Conservation (phyloP, 2,113 vertebrate species). For the Solea solea region DNA sequence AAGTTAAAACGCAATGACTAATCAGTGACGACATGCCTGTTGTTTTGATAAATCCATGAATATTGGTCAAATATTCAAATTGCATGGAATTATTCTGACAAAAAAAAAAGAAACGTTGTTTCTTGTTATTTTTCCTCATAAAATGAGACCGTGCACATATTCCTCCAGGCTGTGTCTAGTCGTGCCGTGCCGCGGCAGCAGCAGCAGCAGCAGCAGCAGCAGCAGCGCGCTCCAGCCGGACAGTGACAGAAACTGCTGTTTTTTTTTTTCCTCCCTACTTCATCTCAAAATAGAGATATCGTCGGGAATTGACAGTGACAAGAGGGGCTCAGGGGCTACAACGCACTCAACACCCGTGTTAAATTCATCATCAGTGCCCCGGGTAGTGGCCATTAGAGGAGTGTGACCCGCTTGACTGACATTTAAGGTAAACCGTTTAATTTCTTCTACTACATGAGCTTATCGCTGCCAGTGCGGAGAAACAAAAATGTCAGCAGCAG, state of each 20-base stretch:
- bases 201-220: slow-evolving; percentile 15
- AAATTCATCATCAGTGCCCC: slow-evolving; percentile 94
- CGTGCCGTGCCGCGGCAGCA: background rate
- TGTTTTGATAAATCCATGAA: too few species aligned
- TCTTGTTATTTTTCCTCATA: too few species aligned
- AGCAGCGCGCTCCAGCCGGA: slow-evolving; percentile 77
- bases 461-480: slow-evolving; percentile 68
- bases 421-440: slow-evolving; percentile 96
- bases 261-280: slow-evolving; percentile 37
- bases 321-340: slow-evolving; percentile 93
- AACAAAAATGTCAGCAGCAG: background rate
- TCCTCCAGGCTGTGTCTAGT: background rate
- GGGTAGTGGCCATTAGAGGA: slow-evolving; percentile 89
- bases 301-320: slow-evolving; percentile 98
- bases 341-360: slow-evolving; percentile 95
- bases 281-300: slow-evolving; percentile 96
- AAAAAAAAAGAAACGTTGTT: too few species aligned
- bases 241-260: slow-evolving; percentile 77
- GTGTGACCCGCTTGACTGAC: slow-evolving; percentile 90
- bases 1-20: background rate
- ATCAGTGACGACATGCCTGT: background rate
- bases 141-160: too few species aligned
- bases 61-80: too few species aligned
- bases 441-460: slow-evolving; percentile 87
- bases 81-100: too few species aligned